Evolutionary conservation across 2,888 invertebrate species (phyloP).

Genomic region (Gibbula magus): DNA sequence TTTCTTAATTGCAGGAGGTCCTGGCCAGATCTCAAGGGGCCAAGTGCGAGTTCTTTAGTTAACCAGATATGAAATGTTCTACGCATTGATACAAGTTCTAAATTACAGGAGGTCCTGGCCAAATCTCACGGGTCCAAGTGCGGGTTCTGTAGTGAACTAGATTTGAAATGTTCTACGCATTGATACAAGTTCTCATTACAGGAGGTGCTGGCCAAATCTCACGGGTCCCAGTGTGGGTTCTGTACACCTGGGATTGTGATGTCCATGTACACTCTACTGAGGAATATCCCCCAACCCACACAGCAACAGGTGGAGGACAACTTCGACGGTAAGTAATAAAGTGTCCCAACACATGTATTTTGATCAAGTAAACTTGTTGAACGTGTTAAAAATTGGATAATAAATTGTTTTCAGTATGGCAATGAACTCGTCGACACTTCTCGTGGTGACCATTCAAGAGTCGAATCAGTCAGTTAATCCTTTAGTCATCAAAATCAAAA

Average conservation of each 20-base stretch:
- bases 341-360: not conserved
- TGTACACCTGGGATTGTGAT: slow-evolving; percentile 97
- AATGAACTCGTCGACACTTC: too few species aligned
- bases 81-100: too few species aligned
- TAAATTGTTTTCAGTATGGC: not conserved
- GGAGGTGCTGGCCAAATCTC: slow-evolving; percentile 86
- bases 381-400: not conserved
- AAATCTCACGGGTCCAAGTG: slow-evolving; percentile 83
- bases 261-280: slow-evolving; percentile 95
- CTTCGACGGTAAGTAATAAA: slow-evolving; percentile 54
- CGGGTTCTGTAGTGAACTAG: too few species aligned
- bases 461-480: too few species aligned
- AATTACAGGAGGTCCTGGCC: too few species aligned
- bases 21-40: slow-evolving; percentile 78
- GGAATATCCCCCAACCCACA: slow-evolving; percentile 81
- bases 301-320: slow-evolving; percentile 54
- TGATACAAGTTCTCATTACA: slow-evolving; percentile 32
- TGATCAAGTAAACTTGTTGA: not conserved
- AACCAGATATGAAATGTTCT: too few species aligned
- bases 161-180: too few species aligned
- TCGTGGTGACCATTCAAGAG: too few species aligned
- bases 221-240: slow-evolving; percentile 96
- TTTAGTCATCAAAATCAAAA: too few species aligned
- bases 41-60: too few species aligned
- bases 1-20: slow-evolving; percentile 72